Evolutionary conservation across 2,888 invertebrate species (phyloP), one percentile per base, ranked within the genome.

Genomic region (Hololepta plana): DNA sequence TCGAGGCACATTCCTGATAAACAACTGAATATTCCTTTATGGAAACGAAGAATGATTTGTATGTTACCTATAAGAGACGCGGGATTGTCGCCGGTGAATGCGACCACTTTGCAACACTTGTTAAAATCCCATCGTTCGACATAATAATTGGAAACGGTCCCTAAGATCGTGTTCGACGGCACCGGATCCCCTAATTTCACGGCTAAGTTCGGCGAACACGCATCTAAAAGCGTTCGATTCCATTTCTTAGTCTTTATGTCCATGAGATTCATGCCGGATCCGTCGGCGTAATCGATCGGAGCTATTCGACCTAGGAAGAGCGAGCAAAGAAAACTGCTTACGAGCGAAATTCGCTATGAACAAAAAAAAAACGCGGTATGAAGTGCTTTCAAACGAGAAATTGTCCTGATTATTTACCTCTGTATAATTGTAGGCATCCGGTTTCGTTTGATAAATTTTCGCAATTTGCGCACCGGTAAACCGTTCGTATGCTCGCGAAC

Each of bases 1-100:
- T 67, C 64, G 3, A 91, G 60, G 17, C 77, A 66, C 62, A 93
- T 75, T 4, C 85, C 87, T 68, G 53, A 10, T 35, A 32, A 12
- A 31, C 24, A 32, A 29, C 34, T 12, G 15, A 12, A 27, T 29
- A 14, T 30, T 25, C 11, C 10, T 23, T 23, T 17, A 17, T 17
- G 6, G n/a, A 8, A 17, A 17, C 17, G 6, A 6, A 7, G 17
- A 17, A 7, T 6, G 17, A n/a, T n/a, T n/a, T n/a, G n/a, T n/a
- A 11, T 23, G n/a, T 27, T 54, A 68, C 84, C 84, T 35, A 77
- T 72, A 12, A 87, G 55, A 1, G 85, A 80, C 2, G 84, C 76
- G 12, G 88, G 82, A 63, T 96, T 96, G 51, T 96, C 95, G 0
- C 96, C 96, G 0, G 93, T 93, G 51, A 90, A 93, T 0, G 87